A percentile compares a stretch with the other conserved stretches of the same genome.
Evolutionary conservation across 1,140 invertebrate genomes (phyloP).

Genomic region (Apis laboriosa): DNA sequence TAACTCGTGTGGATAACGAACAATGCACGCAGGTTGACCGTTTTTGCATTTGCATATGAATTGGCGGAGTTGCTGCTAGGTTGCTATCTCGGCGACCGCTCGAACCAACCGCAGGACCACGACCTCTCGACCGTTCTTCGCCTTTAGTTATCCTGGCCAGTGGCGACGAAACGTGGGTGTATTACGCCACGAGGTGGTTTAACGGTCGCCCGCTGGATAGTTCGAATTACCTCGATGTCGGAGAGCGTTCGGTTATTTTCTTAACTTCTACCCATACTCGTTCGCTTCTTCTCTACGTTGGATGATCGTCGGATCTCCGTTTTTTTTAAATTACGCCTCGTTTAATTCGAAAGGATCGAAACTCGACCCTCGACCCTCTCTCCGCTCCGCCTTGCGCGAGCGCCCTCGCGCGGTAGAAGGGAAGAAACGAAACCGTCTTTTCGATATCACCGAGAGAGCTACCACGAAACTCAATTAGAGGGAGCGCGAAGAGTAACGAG

Average conservation of each 20-base stretch:
- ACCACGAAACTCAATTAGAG: slow-evolving; percentile 13
- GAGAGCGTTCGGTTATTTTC: slow-evolving; percentile 8
- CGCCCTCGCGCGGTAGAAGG: neutral
- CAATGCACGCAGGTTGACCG: slow-evolving; percentile 73
- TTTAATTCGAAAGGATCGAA: too few species aligned
- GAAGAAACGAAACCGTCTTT: neutral
- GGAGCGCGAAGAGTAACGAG: neutral
- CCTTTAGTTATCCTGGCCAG: neutral
- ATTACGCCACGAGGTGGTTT: slow-evolving; percentile 13
- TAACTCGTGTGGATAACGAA: slow-evolving; percentile 69
- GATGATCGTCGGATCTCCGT: too few species aligned
- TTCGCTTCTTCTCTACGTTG: too few species aligned
- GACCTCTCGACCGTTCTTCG: neutral
- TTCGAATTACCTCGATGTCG: slow-evolving; percentile 66
- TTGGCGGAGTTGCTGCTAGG: slow-evolving; percentile 59
- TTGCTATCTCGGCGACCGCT: slow-evolving; percentile 33
- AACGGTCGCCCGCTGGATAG: slow-evolving; percentile 54
- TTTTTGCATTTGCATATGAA: slow-evolving; percentile 81
- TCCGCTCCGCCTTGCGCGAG: neutral
- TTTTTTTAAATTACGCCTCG: neutral
- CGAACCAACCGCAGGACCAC: slow-evolving; percentile 27
- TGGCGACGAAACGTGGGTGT: slow-evolving; percentile 23
- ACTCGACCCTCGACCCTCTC: too few species aligned
- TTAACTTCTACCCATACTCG: too few species aligned
- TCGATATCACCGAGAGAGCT: neutral